A percentile compares a stretch with the other conserved stretches of the same genome.
Conservation (phyloP, 92 coral and sea anemone species). For the Isaurus tuberculatus region DNA sequence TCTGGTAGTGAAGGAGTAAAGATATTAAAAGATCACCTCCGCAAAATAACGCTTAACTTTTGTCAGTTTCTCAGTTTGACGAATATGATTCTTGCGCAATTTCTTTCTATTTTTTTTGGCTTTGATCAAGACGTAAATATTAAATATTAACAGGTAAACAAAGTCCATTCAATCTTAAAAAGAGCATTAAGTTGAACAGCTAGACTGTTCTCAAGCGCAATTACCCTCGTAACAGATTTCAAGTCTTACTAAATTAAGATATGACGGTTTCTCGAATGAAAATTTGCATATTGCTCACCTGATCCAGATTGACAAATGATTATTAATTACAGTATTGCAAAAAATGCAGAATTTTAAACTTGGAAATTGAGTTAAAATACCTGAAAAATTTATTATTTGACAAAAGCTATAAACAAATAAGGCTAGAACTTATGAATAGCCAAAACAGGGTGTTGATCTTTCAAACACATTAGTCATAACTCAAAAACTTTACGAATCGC, state of each 20-base stretch:
- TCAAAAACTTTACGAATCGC: too few relatives aligned
- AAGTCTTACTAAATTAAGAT: background rate
- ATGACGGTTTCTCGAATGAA: background rate
- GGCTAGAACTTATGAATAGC: too few relatives aligned
- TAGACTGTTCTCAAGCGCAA: background rate
- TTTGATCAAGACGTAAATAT: background rate
- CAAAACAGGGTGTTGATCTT: too few relatives aligned
- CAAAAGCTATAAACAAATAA: too few relatives aligned
- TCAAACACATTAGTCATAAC: too few relatives aligned
- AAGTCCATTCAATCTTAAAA: background rate
- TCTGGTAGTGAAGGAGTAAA: background rate
- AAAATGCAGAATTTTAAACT: too few relatives aligned
- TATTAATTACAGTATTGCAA: too few relatives aligned
- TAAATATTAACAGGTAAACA: constrained; percentile 20
- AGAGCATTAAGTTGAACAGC: background rate
- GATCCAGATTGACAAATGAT: background rate
- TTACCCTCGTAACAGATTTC: background rate
- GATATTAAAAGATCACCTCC: background rate
- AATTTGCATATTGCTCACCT: constrained; percentile 19
- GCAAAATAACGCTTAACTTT: background rate
- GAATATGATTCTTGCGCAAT: constrained; percentile 14
- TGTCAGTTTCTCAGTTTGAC: background rate
- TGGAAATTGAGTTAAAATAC: too few relatives aligned
- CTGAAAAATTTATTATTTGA: too few relatives aligned
- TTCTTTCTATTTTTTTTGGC: background rate